A percentile compares a stretch with the other conserved stretches of the same genome.
Conservation (phyloP, 2,113 vertebrate genomes). For the Beaufortia kweichowensis region DNA sequence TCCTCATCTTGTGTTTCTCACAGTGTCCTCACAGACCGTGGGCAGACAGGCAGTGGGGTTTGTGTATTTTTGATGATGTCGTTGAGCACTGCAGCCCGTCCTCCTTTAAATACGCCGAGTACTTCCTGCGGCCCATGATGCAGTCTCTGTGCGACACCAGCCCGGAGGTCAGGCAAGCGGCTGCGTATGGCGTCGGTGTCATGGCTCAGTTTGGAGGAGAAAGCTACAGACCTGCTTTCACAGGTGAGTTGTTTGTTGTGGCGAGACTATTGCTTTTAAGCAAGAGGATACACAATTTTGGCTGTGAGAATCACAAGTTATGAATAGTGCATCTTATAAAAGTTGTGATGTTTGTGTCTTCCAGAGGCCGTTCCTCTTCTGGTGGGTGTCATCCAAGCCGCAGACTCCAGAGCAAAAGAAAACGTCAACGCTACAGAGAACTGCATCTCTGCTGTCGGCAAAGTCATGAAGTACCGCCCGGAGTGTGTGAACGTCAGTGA, state of each 20-base stretch:
- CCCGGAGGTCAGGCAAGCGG: constrained; percentile 93
- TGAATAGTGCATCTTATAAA: no score
- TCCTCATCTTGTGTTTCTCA: not conserved
- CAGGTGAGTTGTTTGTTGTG: constrained; percentile 73
- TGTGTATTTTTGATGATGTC: constrained; percentile 97
- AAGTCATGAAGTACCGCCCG: constrained; percentile 93
- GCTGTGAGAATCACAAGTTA: no score
- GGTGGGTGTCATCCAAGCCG: constrained; percentile 90
- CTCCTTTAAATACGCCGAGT: constrained; percentile 93
- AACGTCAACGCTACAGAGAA: constrained; percentile 98
- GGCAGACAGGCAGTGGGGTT: constrained; percentile 97
- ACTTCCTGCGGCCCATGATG: constrained; percentile 90
- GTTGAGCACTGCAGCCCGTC: constrained; percentile 96
- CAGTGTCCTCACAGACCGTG: constrained; percentile 93
- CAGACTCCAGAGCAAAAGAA: constrained; percentile 91
- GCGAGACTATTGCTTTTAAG: no score
- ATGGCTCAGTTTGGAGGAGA: constrained; percentile 97
- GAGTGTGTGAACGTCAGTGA: constrained; percentile 92
- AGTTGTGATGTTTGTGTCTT: constrained; percentile 6
- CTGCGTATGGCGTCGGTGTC: constrained; percentile 92
- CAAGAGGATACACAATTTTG: no score
- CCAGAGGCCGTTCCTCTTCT: constrained; percentile 92
- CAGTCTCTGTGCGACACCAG: constrained; percentile 89
- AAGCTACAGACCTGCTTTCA: constrained; percentile 91
- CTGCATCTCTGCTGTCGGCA: constrained; percentile 97